A percentile compares a stretch with the other conserved stretches of the same genome.
These are phyloP conservation scores for Penaeus chinensis DNA, from an alignment of 1,140 invertebrate species.

Conservation along the genomic window DNA sequence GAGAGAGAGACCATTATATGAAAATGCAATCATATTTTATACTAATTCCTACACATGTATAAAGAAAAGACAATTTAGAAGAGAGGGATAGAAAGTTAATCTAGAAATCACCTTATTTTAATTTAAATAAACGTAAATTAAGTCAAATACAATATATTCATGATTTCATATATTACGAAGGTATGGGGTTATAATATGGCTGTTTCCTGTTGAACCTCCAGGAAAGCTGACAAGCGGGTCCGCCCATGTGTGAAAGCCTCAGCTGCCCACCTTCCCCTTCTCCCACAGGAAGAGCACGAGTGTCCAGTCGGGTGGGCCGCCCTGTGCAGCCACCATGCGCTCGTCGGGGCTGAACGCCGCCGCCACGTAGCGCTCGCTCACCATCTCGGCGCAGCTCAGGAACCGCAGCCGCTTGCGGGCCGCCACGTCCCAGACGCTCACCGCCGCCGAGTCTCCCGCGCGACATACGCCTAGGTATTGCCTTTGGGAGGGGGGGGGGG, in stretches of 20 bases:
- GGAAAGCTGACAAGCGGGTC: no score
- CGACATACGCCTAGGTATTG: constrained; percentile 49
- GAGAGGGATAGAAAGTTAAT: no score
- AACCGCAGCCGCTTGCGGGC: constrained; percentile 41
- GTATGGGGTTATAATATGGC: background rate
- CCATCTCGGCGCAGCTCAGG: constrained; percentile 58
- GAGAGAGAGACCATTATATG: no score
- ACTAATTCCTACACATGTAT: no score
- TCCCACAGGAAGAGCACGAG: constrained; percentile 62
- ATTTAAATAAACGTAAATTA: background rate
- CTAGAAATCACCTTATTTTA: background rate
- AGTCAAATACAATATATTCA: background rate
- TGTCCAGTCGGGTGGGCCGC: constrained; percentile 61
- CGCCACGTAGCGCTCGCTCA: constrained; percentile 48
- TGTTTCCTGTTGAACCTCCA: background rate
- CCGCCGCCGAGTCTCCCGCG: constrained; percentile 37
- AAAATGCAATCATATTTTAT: no score
- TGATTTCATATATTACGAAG: background rate
- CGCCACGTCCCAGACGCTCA: constrained; percentile 56
- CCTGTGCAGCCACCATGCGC: constrained; percentile 60
- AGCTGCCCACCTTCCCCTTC: background rate
- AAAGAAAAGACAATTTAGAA: no score
- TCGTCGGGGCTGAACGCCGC: constrained; percentile 61
- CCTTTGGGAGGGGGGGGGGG: background rate
- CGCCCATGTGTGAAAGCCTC: background rate